Evolutionary conservation across 2,113 vertebrate genomes (phyloP), one percentile per base, ranked within the genome.

Genomic region (Pipa parva): DNA sequence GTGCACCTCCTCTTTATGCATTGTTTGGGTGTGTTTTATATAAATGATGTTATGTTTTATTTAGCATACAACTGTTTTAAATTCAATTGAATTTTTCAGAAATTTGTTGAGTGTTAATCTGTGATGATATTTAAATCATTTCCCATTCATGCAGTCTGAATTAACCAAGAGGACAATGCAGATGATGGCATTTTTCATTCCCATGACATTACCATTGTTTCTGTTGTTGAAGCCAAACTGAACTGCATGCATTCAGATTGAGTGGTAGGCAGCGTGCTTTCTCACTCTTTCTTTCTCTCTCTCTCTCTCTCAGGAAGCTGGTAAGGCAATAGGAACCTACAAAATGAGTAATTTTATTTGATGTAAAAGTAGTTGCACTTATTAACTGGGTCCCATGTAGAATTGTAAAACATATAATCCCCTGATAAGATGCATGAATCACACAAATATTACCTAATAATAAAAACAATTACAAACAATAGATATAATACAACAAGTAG

Each of bases 251-350:
- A 48, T 78, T 70, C 60, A 58, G 11, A 22, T n/a, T 12, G 36
- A 33, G 25, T 54, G 74, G 5, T 49, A 59, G 58, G 50, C 67
- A 58, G 8, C 0, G 0, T 72, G 63, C 29, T 67, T 13, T 50
- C 21, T 56, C 18, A 1, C n/a, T n/a, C n/a, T n/a, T n/a, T n/a
- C n/a, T n/a, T n/a, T n/a, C n/a, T n/a, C 10, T 15, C 15, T 39
- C 15, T 42, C 13, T 20, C 63, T 50, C 77, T 85, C 84, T 89
- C 84, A 86, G 84, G 81, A 83, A 88, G 84, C 84, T 87, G 88
- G 76, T 78, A 59, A 69, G 71, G 71, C 8, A 7, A 28, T 55
- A 1, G 29, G 3, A 55, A 18, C 29, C 12, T 8, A 12, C 46
- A 49, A 21, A 49, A 49, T 49, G 18, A 6, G n/a, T n/a, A n/a